Evolutionary conservation across 2,888 invertebrate genomes (phyloP).

Genomic region (Hylaea fasciaria): DNA sequence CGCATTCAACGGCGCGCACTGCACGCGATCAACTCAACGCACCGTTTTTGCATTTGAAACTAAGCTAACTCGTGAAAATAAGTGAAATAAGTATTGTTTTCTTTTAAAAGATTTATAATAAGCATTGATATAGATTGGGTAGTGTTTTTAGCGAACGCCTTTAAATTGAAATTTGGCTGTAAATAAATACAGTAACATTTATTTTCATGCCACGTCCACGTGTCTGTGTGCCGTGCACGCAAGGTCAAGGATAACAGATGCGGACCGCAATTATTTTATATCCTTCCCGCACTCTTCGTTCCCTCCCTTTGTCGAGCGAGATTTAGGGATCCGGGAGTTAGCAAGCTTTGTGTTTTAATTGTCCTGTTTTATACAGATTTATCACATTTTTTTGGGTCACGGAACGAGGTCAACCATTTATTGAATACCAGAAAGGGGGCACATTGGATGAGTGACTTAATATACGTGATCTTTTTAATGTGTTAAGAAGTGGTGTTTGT

Average conservation of each 20-base stretch:
- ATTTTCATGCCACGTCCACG: no score
- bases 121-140: no score
- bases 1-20: no score
- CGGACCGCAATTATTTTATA: conserved; percentile 35
- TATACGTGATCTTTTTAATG: not conserved
- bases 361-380: conserved; percentile 17
- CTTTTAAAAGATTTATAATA: no score
- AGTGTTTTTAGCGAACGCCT: no score
- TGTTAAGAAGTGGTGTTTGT: not conserved
- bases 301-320: conserved; percentile 21
- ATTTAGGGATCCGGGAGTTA: conserved; percentile 26
- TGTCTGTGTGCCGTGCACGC: not conserved
- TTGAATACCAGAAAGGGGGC: not conserved
- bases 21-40: no score
- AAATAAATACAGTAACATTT: no score
- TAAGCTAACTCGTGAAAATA: no score
- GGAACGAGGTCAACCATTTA: conserved; percentile 16
- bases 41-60: no score
- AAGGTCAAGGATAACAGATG: conserved; percentile 35
- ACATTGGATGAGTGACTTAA: not conserved
- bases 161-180: no score
- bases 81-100: no score
- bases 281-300: conserved; percentile 9
- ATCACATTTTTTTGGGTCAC: conserved; percentile 10
- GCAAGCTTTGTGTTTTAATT: conserved; percentile 25